Evolutionary conservation across 2,888 invertebrate genomes (phyloP).

Genomic region (Geotrupes spiniger): DNA sequence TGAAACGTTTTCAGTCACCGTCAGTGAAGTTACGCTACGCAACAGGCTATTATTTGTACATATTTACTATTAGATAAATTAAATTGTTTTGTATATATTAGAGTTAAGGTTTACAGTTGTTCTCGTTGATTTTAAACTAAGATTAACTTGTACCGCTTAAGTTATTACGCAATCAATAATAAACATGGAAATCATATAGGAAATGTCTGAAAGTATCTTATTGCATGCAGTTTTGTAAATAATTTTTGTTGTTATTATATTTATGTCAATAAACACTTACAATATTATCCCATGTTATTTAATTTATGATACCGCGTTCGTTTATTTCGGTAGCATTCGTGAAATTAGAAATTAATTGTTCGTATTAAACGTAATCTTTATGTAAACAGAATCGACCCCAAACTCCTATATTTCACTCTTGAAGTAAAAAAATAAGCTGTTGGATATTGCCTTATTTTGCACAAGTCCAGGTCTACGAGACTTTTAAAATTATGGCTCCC

Average conservation of each 20-base stretch:
- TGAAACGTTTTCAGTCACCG: neutral
- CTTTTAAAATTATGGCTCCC: too few relatives aligned
- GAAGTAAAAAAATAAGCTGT: too few relatives aligned
- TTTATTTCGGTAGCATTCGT: too few relatives aligned
- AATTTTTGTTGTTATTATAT: conserved; percentile 10
- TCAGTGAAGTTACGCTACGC: neutral
- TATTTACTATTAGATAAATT: neutral
- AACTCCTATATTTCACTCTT: too few relatives aligned
- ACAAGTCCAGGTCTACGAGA: too few relatives aligned
- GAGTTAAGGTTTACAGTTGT: neutral
- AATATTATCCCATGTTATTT: too few relatives aligned
- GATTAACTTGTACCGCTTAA: neutral
- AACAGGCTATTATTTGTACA: conserved; percentile 2
- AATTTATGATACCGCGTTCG: too few relatives aligned
- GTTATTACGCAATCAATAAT: neutral
- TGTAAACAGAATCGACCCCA: too few relatives aligned
- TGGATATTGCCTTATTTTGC: too few relatives aligned
- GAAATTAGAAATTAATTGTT: too few relatives aligned
- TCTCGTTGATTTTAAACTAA: neutral
- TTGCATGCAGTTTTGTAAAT: conserved; percentile 11
- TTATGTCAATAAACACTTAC: conserved; percentile 9
- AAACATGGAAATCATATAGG: neutral
- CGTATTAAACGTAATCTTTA: too few relatives aligned
- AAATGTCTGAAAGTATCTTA: neutral
- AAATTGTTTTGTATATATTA: conserved; percentile 4